A percentile compares a stretch with the other conserved stretches of the same genome.
Conservation (phyloP, 2,797 vertebrate species). For the Pygocentrus nattereri region DNA sequence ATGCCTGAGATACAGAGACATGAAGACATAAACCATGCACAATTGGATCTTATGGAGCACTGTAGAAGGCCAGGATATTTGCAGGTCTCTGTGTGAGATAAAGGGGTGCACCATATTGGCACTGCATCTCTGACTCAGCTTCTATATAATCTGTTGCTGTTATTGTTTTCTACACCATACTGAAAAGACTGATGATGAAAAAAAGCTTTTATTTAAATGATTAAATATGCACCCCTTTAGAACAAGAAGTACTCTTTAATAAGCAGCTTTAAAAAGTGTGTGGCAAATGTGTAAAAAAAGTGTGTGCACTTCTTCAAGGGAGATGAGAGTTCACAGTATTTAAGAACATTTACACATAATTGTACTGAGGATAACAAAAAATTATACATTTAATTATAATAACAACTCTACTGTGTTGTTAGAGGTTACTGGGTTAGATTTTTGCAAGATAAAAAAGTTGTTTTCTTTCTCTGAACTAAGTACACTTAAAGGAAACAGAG, state of each 20-base stretch:
- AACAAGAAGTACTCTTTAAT: neutral
- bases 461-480: conserved; percentile 7
- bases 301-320: no score
- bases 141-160: no score
- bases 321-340: no score
- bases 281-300: no score
- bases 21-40: neutral
- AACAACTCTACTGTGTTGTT: no score
- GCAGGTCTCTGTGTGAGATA: neutral
- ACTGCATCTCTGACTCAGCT: neutral
- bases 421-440: neutral
- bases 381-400: no score
- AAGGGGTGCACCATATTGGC: no score
- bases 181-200: neutral
- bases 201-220: neutral
- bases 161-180: no score
- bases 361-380: no score
- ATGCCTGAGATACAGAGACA: no score
- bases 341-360: no score
- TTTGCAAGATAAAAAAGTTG: conserved; percentile 13
- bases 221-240: neutral
- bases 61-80: neutral
- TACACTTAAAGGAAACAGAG: neutral
- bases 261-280: no score
- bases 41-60: neutral